Evolutionary conservation across 1,140 invertebrate genomes (phyloP).

Genomic region (Acyrthosiphon pisum): DNA sequence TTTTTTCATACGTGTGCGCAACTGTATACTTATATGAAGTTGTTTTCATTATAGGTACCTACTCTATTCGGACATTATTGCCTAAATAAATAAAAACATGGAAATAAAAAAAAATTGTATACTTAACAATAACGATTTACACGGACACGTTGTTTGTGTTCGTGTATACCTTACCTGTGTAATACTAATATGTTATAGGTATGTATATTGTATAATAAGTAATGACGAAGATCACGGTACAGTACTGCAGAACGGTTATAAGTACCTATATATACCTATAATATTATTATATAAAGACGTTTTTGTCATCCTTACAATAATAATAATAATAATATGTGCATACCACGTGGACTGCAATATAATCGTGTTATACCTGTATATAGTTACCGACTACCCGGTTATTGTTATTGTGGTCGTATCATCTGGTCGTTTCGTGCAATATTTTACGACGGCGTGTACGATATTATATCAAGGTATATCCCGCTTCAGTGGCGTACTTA

Average conservation of each 20-base stretch:
- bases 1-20: neutral
- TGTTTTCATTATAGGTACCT: neutral
- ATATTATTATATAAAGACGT: neutral
- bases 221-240: neutral
- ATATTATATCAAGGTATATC: too few relatives aligned
- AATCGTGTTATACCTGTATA: neutral
- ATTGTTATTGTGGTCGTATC: neutral
- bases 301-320: neutral
- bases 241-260: neutral
- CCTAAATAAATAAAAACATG: neutral
- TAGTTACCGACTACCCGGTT: neutral
- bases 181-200: neutral
- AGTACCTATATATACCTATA: too few relatives aligned
- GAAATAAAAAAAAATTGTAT: neutral
- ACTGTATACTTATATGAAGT: neutral
- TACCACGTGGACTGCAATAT: neutral
- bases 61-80: neutral
- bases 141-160: neutral
- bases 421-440: too few relatives aligned
- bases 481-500: too few relatives aligned
- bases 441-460: too few relatives aligned
- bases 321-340: neutral
- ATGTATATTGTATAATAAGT: neutral
- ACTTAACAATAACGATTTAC: neutral
- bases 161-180: neutral